Evolutionary conservation across 2,113 vertebrate genomes (phyloP), one percentile per base, ranked within the genome.

Genomic region (Pholis gunnellus): DNA sequence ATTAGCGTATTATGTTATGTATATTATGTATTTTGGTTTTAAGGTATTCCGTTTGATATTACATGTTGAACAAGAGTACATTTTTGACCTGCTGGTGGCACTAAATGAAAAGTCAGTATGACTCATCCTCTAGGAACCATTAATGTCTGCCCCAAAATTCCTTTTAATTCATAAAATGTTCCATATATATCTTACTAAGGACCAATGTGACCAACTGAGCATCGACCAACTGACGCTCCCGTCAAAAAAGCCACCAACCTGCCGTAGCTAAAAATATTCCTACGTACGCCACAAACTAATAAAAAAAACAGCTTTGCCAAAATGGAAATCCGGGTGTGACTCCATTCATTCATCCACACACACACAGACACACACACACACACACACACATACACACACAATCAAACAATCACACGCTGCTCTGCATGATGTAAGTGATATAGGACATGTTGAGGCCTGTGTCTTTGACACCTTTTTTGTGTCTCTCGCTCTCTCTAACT

Each of bases 361-460:
- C 61, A 74, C 78, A 50, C 63, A 66, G 76, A 11, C 74, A 68
- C 54, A 9, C 63, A 46, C 66, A 56, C 29, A 36, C 27, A n/a
- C 81, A 71, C 42, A 68, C 31, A 34, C 31, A 34, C 31, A 34
- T 4, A 34, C 31, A 34, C 31, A 34, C 31, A 48, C 66, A 61
- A n/a, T 34, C 29, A n/a, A 79, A 72, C 44, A 70, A 63, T 71
- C 77, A 13, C 72, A 66, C 56, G 50, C 13, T 44, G 56, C 75
- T 83, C 72, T 67, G 82, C 72, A 61, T 86, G 89, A 84, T 82
- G 84, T 76, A 73, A 82, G 78, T 71, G 77, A 89, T 85, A 72
- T 60, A 17, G 48, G 67, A 88, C 90, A 85, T 85, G 87, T 86
- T 81, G 48, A 86, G 74, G 70, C 91, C 50, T 83, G 87, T 66